Evolutionary conservation across 2,888 invertebrate species (phyloP).

Genomic region (Drosophila pseudotalamancana): DNA sequence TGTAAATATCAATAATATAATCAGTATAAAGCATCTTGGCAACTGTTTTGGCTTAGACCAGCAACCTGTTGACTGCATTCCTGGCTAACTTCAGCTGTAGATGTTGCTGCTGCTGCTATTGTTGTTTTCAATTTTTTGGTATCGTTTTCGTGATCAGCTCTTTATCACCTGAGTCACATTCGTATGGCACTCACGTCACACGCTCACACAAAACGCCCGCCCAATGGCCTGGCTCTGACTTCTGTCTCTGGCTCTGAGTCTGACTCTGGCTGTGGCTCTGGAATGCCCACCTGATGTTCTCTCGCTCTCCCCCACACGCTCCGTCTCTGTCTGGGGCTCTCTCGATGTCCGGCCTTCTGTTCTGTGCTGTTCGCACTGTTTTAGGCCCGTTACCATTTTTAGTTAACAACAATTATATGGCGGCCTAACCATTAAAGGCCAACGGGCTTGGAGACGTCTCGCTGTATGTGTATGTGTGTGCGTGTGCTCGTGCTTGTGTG

Average conservation of each 20-base stretch:
- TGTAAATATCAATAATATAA: conserved; percentile 62
- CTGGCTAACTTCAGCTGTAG: not conserved
- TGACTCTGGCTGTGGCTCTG: conserved; percentile 5
- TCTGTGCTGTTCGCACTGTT: conserved; percentile 32
- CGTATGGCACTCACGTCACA: conserved; percentile 68
- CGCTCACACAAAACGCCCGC: conserved; percentile 16
- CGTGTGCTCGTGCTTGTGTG: conserved; percentile 14
- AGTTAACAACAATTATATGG: conserved; percentile 69
- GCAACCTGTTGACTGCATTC: conserved; percentile 32
- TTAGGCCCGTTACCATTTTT: conserved; percentile 66
- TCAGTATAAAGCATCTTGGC: conserved; percentile 40
- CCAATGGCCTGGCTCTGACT: conserved; percentile 30
- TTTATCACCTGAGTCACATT: conserved; percentile 77
- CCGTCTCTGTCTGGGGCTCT: conserved; percentile 25
- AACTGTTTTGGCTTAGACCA: conserved; percentile 13
- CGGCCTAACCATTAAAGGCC: conserved; percentile 62
- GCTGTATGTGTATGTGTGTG: not conserved
- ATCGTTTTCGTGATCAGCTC: conserved; percentile 60
- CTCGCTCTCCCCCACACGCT: conserved; percentile 3
- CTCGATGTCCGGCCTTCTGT: conserved; percentile 24
- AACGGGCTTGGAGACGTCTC: conserved; percentile 1
- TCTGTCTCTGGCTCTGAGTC: conserved; percentile 10
- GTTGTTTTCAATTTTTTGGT: conserved; percentile 19
- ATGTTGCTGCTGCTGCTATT: not conserved
- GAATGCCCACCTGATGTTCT: conserved; percentile 19